phyloP scores from a whole-genome alignment of 2,888 invertebrate species.

The Drosophila aldrichi region DNA sequence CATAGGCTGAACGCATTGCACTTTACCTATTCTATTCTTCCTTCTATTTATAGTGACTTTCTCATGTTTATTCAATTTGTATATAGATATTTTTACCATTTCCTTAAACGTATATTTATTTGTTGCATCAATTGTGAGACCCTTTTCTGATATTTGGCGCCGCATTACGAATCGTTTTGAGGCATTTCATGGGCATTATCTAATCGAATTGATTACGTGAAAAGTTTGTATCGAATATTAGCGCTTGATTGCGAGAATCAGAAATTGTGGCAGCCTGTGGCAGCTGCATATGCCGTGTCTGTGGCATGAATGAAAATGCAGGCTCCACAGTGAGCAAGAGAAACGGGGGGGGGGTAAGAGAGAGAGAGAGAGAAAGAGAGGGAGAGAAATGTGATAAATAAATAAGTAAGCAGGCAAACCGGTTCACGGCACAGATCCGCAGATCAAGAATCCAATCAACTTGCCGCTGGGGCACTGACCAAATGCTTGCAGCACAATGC shows the following conservation, averaged over 20 bases:
- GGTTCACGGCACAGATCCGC: conserved; percentile 42
- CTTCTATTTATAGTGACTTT: background rate
- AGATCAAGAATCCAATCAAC: conserved; percentile 80
- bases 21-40: no score
- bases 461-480: conserved; percentile 70
- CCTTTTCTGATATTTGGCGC: conserved; percentile 50
- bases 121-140: background rate
- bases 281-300: conserved; percentile 60
- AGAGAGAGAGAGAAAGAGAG: background rate
- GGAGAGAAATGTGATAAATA: conserved; percentile 75
- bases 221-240: conserved; percentile 71
- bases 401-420: conserved; percentile 72
- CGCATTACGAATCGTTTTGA: conserved; percentile 57
- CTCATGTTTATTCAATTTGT: background rate
- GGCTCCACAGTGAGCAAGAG: background rate
- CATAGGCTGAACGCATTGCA: background rate
- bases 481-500: conserved; percentile 48
- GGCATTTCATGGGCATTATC: conserved; percentile 70
- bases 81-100: background rate
- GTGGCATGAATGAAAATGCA: conserved; percentile 62
- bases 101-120: background rate
- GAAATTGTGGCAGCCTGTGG: conserved; percentile 12
- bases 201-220: conserved; percentile 79
- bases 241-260: conserved; percentile 61
- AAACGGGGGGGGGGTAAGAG: no score